Percentiles rank a stretch among this genome's conserved stretches.
phyloP scores from a whole-genome alignment of 37 sponge, comb jelly and placozoan genomes.

The Chondrilla cf. caribensis region DNA sequence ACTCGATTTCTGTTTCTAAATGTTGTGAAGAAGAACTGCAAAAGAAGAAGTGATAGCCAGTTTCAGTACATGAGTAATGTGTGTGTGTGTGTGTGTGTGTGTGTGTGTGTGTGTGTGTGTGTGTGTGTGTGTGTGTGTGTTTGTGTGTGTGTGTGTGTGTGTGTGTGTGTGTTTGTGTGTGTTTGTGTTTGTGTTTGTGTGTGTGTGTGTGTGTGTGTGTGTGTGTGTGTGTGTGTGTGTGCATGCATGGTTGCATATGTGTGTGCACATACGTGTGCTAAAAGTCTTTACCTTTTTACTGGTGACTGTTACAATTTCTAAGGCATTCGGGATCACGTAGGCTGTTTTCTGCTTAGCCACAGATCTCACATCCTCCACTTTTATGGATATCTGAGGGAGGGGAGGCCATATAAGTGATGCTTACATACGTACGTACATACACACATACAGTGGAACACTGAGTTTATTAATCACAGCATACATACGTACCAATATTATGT shows the following conservation, averaged over 20 bases:
- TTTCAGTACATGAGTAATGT: background rate
- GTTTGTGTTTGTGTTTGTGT: background rate
- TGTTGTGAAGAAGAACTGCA: constrained; percentile 55
- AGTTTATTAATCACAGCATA: background rate
- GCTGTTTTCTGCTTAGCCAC: constrained; percentile 60
- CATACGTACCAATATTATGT: too few species aligned
- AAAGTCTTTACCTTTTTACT: constrained; percentile 62
- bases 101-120: constrained; percentile 2
- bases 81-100: too few species aligned
- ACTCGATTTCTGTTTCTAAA: constrained; percentile 46
- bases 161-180: background rate
- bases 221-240: background rate
- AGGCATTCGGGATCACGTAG: constrained; percentile 54
- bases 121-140: background rate
- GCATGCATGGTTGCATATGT: background rate
- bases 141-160: background rate
- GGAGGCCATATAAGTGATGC: too few species aligned
- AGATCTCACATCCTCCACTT: constrained; percentile 32
- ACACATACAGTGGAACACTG: background rate
- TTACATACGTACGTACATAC: background rate
- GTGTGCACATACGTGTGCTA: background rate
- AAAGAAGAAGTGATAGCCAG: background rate
- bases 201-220: background rate
- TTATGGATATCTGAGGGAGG: constrained; percentile 45
- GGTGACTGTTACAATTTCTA: constrained; percentile 27